Conservation (phyloP, 2,888 invertebrate genomes). For the Antitype chi region DNA sequence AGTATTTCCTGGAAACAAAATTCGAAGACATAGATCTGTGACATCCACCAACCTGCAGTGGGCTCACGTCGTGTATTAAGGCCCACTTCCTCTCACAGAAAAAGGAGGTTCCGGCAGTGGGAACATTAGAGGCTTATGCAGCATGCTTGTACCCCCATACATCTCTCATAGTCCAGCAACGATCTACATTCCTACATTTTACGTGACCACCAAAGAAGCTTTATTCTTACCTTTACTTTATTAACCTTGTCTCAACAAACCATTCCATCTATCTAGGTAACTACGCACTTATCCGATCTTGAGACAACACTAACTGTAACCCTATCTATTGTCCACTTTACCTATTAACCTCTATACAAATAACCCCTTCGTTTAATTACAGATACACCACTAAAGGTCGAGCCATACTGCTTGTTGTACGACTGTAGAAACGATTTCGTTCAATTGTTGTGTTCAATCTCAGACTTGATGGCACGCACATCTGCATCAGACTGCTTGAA, state of each 20-base stretch:
- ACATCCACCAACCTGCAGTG: neutral
- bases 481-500: neutral
- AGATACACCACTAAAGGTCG: neutral
- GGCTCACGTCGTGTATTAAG: neutral
- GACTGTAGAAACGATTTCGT: neutral
- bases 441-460: neutral
- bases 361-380: conserved; percentile 23
- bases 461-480: neutral
- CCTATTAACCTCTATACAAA: conserved; percentile 24
- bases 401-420: neutral
- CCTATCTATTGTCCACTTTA: neutral
- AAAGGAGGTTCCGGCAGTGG: neutral
- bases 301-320: conserved; percentile 21
- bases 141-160: neutral
- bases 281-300: conserved; percentile 15
- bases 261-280: conserved; percentile 3
- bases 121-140: neutral
- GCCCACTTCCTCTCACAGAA: neutral
- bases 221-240: neutral
- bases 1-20: neutral
- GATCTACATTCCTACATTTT: neutral
- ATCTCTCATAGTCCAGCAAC: neutral
- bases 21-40: neutral
- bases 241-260: neutral
- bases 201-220: no score